Evolutionary conservation across 2,888 invertebrate species (phyloP).

Genomic region (Pherbina coryleti): DNA sequence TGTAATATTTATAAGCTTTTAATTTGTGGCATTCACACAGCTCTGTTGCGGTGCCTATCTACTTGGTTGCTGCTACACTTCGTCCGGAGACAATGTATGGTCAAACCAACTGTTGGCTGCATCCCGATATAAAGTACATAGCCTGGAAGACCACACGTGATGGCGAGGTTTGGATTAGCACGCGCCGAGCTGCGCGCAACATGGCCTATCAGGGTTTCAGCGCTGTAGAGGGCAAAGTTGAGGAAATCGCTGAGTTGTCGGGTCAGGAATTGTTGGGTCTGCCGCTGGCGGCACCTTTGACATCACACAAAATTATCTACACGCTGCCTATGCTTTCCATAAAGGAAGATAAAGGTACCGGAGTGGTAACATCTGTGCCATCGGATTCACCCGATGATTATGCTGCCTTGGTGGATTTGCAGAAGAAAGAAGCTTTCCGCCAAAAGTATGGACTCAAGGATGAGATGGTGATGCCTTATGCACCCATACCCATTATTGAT

Average conservation of each 20-base stretch:
- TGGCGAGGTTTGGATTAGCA: slow-evolving; percentile 88
- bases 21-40: slow-evolving; percentile 45
- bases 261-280: slow-evolving; percentile 88
- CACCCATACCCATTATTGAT: slow-evolving; percentile 88
- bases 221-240: slow-evolving; percentile 81
- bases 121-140: slow-evolving; percentile 94
- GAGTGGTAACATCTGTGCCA: slow-evolving; percentile 97
- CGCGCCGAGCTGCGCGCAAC: slow-evolving; percentile 90
- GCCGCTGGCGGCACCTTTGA: slow-evolving; percentile 86
- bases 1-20: not conserved
- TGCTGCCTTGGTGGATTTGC: slow-evolving; percentile 93
- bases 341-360: slow-evolving; percentile 98
- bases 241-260: slow-evolving; percentile 77
- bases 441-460: slow-evolving; percentile 87
- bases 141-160: slow-evolving; percentile 80
- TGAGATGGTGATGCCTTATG: slow-evolving; percentile 75
- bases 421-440: slow-evolving; percentile 92
- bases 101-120: slow-evolving; percentile 98
- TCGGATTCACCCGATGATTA: slow-evolving; percentile 99
- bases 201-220: slow-evolving; percentile 97
- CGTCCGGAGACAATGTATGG: slow-evolving; percentile 99
- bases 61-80: slow-evolving; percentile 95
- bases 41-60: slow-evolving; percentile 59
- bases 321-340: slow-evolving; percentile 98
- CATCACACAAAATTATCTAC: slow-evolving; percentile 86